Percentiles rank a stretch among this genome's conserved stretches.
Conservation (phyloP, 1,140 invertebrate species). For the Platorchestia sp. region DNA sequence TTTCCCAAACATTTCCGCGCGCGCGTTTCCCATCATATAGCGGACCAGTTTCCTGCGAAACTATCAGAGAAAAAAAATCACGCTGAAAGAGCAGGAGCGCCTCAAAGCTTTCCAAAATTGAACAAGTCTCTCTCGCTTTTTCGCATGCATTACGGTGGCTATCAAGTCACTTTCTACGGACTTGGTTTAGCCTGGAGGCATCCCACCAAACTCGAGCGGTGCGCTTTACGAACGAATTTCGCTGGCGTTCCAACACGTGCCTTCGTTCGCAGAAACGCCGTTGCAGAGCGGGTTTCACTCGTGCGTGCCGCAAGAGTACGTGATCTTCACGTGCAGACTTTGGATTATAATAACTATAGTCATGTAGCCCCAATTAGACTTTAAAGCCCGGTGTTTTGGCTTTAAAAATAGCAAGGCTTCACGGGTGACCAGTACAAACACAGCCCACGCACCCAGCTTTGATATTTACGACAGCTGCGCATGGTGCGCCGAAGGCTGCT, state of each 20-base stretch:
- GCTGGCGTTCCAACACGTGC: slow-evolving; percentile 20
- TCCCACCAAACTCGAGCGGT: neutral
- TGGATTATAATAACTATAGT: slow-evolving; percentile 30
- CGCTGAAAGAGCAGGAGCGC: neutral
- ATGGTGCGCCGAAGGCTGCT: neutral
- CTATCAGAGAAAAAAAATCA: neutral
- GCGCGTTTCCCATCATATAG: neutral
- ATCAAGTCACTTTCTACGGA: slow-evolving; percentile 20
- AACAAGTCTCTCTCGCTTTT: neutral
- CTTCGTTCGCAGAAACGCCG: neutral
- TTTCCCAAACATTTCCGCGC: too few species aligned
- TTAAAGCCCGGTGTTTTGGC: neutral
- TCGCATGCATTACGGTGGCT: slow-evolving; percentile 1
- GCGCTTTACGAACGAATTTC: neutral
- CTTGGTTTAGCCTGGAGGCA: neutral
- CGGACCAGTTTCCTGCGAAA: neutral
- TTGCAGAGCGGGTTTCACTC: neutral
- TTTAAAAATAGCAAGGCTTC: neutral
- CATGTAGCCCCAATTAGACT: neutral
- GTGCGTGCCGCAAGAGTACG: neutral
- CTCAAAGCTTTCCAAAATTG: neutral
- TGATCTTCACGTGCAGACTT: slow-evolving; percentile 6
- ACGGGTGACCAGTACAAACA: neutral
- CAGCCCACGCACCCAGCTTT: neutral
- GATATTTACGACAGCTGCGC: neutral